Conservation (phyloP, 1,140 invertebrate species). For the Diorhabda elongata region DNA sequence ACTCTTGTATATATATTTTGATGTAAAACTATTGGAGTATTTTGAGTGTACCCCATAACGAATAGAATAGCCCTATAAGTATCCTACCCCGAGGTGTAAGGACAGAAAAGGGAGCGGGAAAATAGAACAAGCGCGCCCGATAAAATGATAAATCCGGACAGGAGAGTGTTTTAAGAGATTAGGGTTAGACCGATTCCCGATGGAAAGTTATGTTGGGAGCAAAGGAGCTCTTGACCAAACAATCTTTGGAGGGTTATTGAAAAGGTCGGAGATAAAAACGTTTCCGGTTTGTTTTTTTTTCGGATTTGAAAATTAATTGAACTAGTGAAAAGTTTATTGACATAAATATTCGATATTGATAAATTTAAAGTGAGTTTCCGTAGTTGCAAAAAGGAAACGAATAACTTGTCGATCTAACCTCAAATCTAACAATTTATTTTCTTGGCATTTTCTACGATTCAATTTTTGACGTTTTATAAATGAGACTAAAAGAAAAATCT, state of each 20-base stretch:
- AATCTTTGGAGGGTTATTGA: not conserved
- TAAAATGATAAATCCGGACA: not conserved
- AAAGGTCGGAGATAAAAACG: not conserved
- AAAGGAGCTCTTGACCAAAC: not conserved
- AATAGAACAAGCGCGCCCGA: not conserved
- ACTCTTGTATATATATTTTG: no score
- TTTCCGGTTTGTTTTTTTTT: no score
- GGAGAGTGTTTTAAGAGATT: constrained; percentile 2
- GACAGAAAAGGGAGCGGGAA: not conserved
- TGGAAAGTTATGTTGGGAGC: not conserved
- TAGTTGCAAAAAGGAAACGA: no score
- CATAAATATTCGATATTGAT: no score
- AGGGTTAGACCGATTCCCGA: not conserved
- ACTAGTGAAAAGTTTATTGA: no score
- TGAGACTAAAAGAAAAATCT: no score
- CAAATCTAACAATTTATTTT: no score
- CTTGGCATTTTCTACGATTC: no score
- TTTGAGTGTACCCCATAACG: not conserved
- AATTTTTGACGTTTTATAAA: no score
- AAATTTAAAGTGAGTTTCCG: no score
- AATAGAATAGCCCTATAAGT: not conserved
- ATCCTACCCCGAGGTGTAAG: not conserved
- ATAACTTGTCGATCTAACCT: no score
- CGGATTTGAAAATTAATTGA: no score
- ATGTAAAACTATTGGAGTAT: not conserved